Conservation (phyloP, 2,888 invertebrate species). For the Drosophila tanythrix region DNA sequence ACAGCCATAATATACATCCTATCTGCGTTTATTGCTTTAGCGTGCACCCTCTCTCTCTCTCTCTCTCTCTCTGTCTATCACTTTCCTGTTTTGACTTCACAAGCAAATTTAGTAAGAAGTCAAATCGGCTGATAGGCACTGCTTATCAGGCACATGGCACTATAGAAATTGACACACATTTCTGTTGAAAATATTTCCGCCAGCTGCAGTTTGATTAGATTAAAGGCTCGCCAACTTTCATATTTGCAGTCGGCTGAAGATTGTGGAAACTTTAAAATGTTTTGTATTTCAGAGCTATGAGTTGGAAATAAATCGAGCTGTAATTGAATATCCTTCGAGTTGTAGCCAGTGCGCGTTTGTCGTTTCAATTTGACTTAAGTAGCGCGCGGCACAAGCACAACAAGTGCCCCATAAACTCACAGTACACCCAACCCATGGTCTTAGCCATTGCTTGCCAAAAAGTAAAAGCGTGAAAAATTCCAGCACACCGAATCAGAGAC, state of each 20-base stretch:
- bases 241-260: slow-evolving; percentile 18
- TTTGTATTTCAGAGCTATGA: neutral
- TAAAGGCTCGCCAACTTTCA: slow-evolving; percentile 21
- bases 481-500: slow-evolving; percentile 25
- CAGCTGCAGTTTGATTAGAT: slow-evolving; percentile 55
- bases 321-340: slow-evolving; percentile 1
- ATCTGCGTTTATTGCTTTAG: neutral
- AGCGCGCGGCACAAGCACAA: slow-evolving; percentile 74
- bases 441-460: slow-evolving; percentile 23
- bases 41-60: neutral
- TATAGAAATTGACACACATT: slow-evolving; percentile 52
- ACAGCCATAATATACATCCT: neutral
- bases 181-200: slow-evolving; percentile 28
- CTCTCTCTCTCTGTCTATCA: neutral
- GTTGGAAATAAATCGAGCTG: slow-evolving; percentile 11
- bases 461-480: slow-evolving; percentile 62
- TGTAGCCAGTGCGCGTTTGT: slow-evolving; percentile 57
- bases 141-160: slow-evolving; percentile 37
- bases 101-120: slow-evolving; percentile 1
- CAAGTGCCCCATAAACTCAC: slow-evolving; percentile 82
- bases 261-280: neutral
- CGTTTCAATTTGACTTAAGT: slow-evolving; percentile 78
- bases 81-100: slow-evolving; percentile 2
- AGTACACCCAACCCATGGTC: neutral
- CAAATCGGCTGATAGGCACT: slow-evolving; percentile 14